A percentile compares a stretch with the other conserved stretches of the same genome.
Conservation (phyloP, 2,888 invertebrate species). For the Uropetala carovei region DNA sequence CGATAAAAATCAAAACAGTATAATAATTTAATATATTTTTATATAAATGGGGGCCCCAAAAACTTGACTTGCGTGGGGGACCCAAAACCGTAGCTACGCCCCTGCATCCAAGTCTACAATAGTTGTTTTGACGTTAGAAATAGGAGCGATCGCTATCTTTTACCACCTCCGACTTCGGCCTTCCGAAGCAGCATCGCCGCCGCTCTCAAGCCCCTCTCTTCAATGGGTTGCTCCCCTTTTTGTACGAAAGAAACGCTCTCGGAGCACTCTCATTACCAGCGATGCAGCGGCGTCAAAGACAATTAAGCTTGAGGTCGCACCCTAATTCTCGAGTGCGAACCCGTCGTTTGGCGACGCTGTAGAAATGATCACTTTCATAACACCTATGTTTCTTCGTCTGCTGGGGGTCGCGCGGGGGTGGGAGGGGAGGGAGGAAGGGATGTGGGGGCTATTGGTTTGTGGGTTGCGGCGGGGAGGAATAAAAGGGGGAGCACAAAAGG, state of each 20-base stretch:
- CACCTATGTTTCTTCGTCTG: not conserved
- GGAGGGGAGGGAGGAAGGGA: not conserved
- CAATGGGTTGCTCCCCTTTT: too few relatives aligned
- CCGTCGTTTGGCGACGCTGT: not conserved
- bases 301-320: constrained; percentile 6
- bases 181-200: not conserved
- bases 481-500: not conserved
- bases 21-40: too few relatives aligned
- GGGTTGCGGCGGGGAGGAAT: not conserved
- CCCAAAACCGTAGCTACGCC: too few relatives aligned
- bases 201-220: not conserved
- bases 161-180: not conserved
- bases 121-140: not conserved
- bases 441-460: too few relatives aligned
- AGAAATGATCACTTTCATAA: not conserved
- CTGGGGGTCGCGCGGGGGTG: not conserved
- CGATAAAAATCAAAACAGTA: too few relatives aligned
- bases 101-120: not conserved
- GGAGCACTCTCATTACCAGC: not conserved
- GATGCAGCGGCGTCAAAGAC: not conserved
- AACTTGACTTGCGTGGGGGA: too few relatives aligned
- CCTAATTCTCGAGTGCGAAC: not conserved
- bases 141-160: not conserved
- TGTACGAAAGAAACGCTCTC: too few relatives aligned
- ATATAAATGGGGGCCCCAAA: too few relatives aligned